Conservation (phyloP, 2,113 vertebrate genomes). For the Chloroceryle aenea region DNA sequence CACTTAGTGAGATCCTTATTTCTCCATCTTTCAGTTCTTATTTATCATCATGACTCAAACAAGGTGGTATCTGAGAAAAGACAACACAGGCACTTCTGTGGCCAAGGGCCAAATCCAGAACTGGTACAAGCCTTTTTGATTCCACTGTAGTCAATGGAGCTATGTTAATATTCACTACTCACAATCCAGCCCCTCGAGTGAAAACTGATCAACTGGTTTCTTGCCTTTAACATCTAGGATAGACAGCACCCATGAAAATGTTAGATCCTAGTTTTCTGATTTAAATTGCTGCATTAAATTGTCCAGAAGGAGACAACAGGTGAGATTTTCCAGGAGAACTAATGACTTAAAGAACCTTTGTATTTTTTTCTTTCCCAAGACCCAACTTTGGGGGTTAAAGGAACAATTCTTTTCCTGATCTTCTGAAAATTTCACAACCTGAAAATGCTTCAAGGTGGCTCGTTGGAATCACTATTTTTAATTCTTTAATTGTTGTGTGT, state of each 20-base stretch:
- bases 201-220: neutral
- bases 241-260: neutral
- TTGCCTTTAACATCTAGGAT: neutral
- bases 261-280: neutral
- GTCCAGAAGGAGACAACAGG: neutral
- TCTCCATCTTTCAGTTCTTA: neutral
- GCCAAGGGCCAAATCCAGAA: neutral
- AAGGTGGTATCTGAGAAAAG: neutral
- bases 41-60: neutral
- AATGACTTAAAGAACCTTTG: neutral
- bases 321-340: neutral
- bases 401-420: neutral
- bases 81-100: neutral
- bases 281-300: neutral
- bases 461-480: rapidly evolving
- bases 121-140: neutral
- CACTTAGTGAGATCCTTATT: neutral
- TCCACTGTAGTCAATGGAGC: neutral
- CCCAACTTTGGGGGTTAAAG: neutral
- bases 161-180: neutral
- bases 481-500: rapidly evolving
- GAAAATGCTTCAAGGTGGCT: neutral
- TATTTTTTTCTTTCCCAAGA: neutral
- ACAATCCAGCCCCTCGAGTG: neutral
- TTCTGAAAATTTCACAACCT: neutral